Evolutionary conservation across 1,140 invertebrate genomes (phyloP).

Genomic region (Drosophila quadrilineata): DNA sequence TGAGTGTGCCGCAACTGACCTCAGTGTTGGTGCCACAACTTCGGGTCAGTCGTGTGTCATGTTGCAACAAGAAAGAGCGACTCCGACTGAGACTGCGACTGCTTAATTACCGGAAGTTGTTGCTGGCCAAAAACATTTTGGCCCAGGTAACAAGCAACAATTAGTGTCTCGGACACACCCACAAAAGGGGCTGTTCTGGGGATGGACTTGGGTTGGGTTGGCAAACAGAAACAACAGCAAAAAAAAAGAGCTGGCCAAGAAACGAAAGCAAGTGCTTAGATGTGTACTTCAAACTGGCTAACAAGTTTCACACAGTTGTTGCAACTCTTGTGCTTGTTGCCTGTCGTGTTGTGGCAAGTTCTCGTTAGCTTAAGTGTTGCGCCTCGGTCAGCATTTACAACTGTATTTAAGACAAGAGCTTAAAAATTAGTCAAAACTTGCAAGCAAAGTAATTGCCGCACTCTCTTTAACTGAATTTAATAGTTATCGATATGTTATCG

Average conservation of each 20-base stretch:
- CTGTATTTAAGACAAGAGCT: slow-evolving; percentile 15
- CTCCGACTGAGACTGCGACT: too few species aligned
- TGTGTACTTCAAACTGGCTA: slow-evolving; percentile 29
- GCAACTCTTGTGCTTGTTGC: background rate
- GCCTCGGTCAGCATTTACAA: slow-evolving; percentile 26
- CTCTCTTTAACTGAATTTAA: too few species aligned
- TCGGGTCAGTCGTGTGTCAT: slow-evolving; percentile 26
- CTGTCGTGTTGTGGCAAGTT: background rate
- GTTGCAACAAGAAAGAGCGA: slow-evolving; percentile 18
- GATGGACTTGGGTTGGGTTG: too few species aligned
- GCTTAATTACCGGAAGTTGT: slow-evolving; percentile 45
- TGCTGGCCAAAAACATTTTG: background rate
- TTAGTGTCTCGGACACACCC: slow-evolving; percentile 41
- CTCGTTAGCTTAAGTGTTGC: background rate
- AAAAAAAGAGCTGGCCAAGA: slow-evolving; percentile 12
- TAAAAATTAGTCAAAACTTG: too few species aligned
- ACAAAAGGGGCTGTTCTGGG: too few species aligned
- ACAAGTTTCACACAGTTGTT: slow-evolving; percentile 11
- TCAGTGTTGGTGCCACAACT: background rate
- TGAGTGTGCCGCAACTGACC: background rate
- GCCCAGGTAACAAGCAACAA: slow-evolving; percentile 37
- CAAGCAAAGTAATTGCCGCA: too few species aligned
- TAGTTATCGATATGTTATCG: too few species aligned
- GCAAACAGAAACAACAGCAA: slow-evolving; percentile 7
- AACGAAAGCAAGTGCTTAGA: slow-evolving; percentile 33